Percentiles rank a stretch among this genome's conserved stretches.
Evolutionary conservation across 1,140 invertebrate species (phyloP).

Genomic region (Chrysomallon squamiferum): DNA sequence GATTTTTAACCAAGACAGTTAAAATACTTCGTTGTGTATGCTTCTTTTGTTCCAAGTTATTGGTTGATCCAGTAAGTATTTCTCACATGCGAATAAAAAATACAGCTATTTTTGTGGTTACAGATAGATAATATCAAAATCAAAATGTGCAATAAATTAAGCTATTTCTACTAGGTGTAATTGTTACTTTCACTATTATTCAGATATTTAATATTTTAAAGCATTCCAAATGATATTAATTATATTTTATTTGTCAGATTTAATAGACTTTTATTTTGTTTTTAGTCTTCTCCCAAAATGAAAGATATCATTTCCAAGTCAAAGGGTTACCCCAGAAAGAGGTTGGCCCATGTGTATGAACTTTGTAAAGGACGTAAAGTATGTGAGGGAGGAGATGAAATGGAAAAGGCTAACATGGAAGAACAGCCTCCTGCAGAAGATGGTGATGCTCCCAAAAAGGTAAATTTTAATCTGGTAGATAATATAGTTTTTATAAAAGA

Average conservation of each 20-base stretch:
- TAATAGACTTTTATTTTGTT: not conserved
- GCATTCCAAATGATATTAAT: no score
- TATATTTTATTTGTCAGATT: no score
- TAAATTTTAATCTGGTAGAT: no score
- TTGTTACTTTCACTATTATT: no score
- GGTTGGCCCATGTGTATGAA: constrained; percentile 95
- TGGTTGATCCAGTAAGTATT: constrained; percentile 87
- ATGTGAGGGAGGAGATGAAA: constrained; percentile 98
- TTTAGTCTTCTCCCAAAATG: constrained; percentile 90
- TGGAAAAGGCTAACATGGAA: constrained; percentile 72
- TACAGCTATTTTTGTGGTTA: no score
- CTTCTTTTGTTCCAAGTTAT: constrained; percentile 95
- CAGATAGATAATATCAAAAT: no score
- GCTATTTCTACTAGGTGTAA: no score
- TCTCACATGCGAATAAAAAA: not conserved
- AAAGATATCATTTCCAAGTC: constrained; percentile 97
- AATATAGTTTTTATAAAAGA: no score
- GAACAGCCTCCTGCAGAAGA: constrained; percentile 16
- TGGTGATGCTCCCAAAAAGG: no score
- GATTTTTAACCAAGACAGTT: constrained; percentile 96
- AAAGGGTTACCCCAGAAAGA: constrained; percentile 94
- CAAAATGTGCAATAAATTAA: no score
- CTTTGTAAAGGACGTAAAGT: constrained; percentile 98
- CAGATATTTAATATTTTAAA: no score
- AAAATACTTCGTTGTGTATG: constrained; percentile 97